A percentile compares a stretch with the other conserved stretches of the same genome.
Evolutionary conservation across 2,888 invertebrate genomes (phyloP).

Genomic region (Zaprionus bogoriensis): DNA sequence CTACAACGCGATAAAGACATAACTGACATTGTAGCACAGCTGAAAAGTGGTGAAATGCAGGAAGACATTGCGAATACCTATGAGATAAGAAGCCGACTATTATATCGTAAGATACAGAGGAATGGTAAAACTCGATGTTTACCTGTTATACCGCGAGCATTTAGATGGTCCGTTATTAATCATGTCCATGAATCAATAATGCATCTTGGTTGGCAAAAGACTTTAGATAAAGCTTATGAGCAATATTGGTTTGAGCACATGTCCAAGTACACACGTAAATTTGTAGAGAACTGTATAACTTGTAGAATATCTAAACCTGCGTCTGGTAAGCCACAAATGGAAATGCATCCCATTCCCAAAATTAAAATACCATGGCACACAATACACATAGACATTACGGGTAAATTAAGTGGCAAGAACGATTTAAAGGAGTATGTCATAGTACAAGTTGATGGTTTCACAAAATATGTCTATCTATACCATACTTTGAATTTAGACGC

Average conservation of each 20-base stretch:
- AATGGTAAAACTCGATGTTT: neutral
- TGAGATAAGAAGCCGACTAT: neutral
- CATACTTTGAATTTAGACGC: too few species aligned
- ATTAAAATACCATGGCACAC: neutral
- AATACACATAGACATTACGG: neutral
- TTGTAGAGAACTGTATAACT: neutral
- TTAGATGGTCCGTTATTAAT: neutral
- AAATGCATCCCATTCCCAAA: too few species aligned
- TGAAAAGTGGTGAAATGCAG: neutral
- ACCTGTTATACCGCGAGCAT: neutral
- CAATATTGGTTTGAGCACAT: neutral
- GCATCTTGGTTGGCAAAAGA: neutral
- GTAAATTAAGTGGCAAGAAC: too few species aligned
- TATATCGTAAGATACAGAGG: neutral
- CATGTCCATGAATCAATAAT: neutral
- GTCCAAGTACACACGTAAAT: neutral
- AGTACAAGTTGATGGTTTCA: neutral
- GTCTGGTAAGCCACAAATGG: neutral
- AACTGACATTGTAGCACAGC: neutral
- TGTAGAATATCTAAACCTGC: too few species aligned
- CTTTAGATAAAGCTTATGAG: neutral
- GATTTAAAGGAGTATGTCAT: neutral
- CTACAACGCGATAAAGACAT: neutral
- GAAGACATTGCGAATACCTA: neutral
- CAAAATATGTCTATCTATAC: too few species aligned